These are phyloP conservation scores for Microchirus variegatus DNA, from an alignment of 2,797 vertebrate genomes.

Conservation along the genomic window DNA sequence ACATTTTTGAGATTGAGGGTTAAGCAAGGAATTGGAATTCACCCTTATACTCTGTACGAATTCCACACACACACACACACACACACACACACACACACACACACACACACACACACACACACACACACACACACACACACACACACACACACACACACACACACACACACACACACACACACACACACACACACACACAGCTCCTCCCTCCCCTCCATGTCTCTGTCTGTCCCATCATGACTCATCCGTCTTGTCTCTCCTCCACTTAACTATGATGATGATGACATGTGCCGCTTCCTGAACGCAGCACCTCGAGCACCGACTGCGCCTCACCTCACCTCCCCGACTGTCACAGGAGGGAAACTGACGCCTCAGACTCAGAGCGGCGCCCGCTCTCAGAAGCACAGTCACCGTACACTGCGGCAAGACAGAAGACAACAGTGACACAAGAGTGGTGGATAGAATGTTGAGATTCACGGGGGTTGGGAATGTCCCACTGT, in stretches of 20 bases:
- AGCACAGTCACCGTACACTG: constrained; percentile 30
- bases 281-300: constrained; percentile 64
- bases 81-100: not conserved
- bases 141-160: not conserved
- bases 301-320: constrained; percentile 49
- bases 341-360: constrained; percentile 47
- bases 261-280: constrained; percentile 69
- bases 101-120: constrained; percentile 2
- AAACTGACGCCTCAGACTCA: constrained; percentile 40
- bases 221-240: constrained; percentile 62
- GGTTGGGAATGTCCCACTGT: constrained; percentile 43
- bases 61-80: too few species aligned
- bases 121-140: too few species aligned
- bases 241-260: constrained; percentile 65
- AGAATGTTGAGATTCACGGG: constrained; percentile 49
- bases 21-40: too few species aligned
- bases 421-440: constrained; percentile 28
- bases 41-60: too few species aligned
- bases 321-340: constrained; percentile 48
- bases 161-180: constrained; percentile 2
- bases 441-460: constrained; percentile 2
- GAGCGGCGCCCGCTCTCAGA: constrained; percentile 49
- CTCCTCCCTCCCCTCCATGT: too few species aligned
- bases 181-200: not conserved
- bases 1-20: too few species aligned